These are phyloP conservation scores for Zoanthus sansibaricus DNA, from an alignment of 92 coral and sea anemone genomes.

Conservation along the genomic window DNA sequence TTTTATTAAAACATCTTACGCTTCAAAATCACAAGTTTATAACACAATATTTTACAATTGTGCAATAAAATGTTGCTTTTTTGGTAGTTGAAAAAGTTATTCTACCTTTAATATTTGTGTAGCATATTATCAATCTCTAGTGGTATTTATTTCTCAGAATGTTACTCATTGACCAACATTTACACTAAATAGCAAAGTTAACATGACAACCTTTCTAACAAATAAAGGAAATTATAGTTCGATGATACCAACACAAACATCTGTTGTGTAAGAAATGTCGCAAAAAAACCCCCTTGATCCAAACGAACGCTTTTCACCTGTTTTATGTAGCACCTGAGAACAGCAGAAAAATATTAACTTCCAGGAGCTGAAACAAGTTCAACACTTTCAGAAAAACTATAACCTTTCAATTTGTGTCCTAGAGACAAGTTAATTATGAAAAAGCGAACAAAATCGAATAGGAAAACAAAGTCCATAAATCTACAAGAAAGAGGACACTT, in stretches of 20 bases:
- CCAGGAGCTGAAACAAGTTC: neutral
- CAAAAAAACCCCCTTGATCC: neutral
- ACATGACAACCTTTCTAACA: neutral
- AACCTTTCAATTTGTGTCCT: slow-evolving; percentile 8
- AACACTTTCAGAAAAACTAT: neutral
- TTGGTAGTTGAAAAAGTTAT: too few species aligned
- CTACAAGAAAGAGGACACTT: neutral
- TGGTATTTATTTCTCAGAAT: too few species aligned
- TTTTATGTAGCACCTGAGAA: neutral
- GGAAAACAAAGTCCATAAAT: slow-evolving; percentile 1
- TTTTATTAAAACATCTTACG: too few species aligned
- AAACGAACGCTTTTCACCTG: slow-evolving; percentile 5
- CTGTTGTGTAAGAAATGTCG: too few species aligned
- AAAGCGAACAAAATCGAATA: neutral
- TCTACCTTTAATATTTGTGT: too few species aligned
- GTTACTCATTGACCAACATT: too few species aligned
- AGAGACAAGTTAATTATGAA: neutral
- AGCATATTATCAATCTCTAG: too few species aligned
- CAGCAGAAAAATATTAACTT: neutral
- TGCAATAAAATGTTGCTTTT: too few species aligned
- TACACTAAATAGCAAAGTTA: too few species aligned
- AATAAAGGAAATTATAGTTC: neutral
- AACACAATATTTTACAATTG: too few species aligned
- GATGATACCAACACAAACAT: too few species aligned
- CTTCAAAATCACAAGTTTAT: too few species aligned